Percentiles rank a stretch among this genome's conserved stretches.
These are phyloP conservation scores for Pinctada fucata DNA, from an alignment of 2,888 invertebrate species.

Conservation along the genomic window DNA sequence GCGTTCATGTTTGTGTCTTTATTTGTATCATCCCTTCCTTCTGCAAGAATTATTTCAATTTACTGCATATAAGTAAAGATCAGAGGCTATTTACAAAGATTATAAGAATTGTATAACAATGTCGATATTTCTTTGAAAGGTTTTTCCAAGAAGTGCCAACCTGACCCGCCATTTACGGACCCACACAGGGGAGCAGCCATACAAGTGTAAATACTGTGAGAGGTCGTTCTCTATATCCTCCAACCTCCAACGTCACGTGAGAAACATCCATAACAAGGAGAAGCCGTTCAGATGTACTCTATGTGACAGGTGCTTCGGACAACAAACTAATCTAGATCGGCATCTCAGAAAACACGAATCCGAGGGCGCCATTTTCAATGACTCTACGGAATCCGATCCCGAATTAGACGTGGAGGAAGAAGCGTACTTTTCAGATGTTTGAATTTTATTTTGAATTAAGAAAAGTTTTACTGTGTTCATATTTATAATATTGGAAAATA, in stretches of 20 bases:
- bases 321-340: conserved; percentile 98
- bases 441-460: no score
- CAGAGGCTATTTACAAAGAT: no score
- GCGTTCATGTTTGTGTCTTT: no score
- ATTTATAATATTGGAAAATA: no score
- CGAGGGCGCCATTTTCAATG: conserved; percentile 68
- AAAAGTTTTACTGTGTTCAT: no score
- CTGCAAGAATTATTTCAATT: no score
- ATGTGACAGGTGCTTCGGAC: conserved; percentile 98
- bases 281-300: conserved; percentile 96
- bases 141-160: conserved; percentile 98
- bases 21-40: no score
- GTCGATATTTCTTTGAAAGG: conserved; percentile 65
- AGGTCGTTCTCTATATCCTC: conserved; percentile 98
- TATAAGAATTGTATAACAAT: no score
- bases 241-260: conserved; percentile 91
- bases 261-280: conserved; percentile 97
- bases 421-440: background rate
- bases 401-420: background rate
- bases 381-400: conserved; percentile 56
- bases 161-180: conserved; percentile 96
- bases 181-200: conserved; percentile 92
- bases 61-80: no score
- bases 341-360: conserved; percentile 80
- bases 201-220: conserved; percentile 94